Base-by-base conservation (phyloP, 2,113 vertebrate genomes). In the Pithys albifrons region DNA sequence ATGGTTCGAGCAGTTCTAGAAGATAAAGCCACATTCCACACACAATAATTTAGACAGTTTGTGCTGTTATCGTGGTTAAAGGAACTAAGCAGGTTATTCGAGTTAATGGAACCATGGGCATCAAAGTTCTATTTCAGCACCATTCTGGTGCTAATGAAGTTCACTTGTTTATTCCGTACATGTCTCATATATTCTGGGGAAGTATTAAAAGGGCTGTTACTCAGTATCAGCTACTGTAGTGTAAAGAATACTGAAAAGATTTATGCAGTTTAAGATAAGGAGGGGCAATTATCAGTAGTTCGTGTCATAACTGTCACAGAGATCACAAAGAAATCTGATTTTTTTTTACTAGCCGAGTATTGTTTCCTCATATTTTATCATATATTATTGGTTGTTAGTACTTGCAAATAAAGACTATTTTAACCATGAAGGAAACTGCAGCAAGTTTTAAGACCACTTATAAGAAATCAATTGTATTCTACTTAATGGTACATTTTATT, bases 1-100 rank as follows among this genome's bases (percentile, higher is more conserved):
- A 99, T 99, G 79, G 99, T 99, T 39, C 98, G 98, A 20, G 99
- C 99, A 16, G 99, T 99, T 97, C 99, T 99, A 96, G 28, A 93
- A 93, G 11, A 82, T 8, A 93, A 91, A 89, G 23, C 55, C 37
- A 46, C 14, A 90, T 43, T 49, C 27, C 65, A 73, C 4, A 3
- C 49, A 70, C 24, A 87, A 8, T 65, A 49, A 92, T 12, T 52
- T 15, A 80, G 31, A 52, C 16, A 23, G 6, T 29, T 22, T 69
- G 35, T 43, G 59, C 37, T 43, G 27, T 33, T 39, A 20, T 6
- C 43, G 64, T 31, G 4, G 54, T 83, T 46, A 73, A 70, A 69
- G n/a, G 8, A 62, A 82, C 23, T 7, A 2, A 54, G 31, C 2
- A 46, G 3, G 29, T 79, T 77, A 73, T 51, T 58, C 54, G 4